Conservation (phyloP, 2,797 vertebrate genomes). For the Neosalanx taihuensis region DNA sequence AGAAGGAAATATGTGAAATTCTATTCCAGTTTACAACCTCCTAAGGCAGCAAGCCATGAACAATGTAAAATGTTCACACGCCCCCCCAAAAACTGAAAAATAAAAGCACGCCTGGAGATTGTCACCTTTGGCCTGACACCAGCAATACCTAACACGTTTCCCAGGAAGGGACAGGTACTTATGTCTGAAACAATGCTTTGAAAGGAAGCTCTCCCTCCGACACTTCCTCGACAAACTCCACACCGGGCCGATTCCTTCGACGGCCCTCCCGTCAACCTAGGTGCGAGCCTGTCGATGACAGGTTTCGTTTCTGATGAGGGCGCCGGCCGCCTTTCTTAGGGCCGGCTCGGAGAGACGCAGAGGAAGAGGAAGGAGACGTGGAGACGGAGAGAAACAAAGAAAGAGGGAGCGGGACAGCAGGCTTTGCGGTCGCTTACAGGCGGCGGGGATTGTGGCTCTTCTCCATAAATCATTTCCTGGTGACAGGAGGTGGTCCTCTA, state of each 20-base stretch:
- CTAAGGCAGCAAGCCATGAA: constrained; percentile 36
- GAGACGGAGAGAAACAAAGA: neutral
- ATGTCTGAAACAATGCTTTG: constrained; percentile 44
- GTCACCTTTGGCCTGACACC: constrained; percentile 37
- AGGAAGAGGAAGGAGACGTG: constrained; percentile 1
- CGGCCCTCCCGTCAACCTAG: neutral
- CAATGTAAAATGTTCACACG: constrained; percentile 18
- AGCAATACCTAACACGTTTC: constrained; percentile 44
- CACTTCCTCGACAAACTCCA: constrained; percentile 34
- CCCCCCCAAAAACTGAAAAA: neutral
- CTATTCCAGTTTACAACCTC: constrained; percentile 55
- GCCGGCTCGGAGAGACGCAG: neutral
- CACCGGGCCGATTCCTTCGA: constrained; percentile 24
- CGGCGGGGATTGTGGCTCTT: constrained; percentile 61
- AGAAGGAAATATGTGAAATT: constrained; percentile 56
- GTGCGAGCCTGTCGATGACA: constrained; percentile 14
- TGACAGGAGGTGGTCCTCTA: constrained; percentile 65
- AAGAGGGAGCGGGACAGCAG: constrained; percentile 17
- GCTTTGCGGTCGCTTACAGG: constrained; percentile 48
- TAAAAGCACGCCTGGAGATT: neutral
- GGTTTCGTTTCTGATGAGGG: neutral
- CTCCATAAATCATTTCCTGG: constrained; percentile 67
- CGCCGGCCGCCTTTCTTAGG: neutral
- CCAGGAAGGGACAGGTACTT: constrained; percentile 44
- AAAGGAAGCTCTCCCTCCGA: constrained; percentile 42